phyloP scores from a whole-genome alignment of 2,797 vertebrate genomes.

The Lagocephalus sceleratus region DNA sequence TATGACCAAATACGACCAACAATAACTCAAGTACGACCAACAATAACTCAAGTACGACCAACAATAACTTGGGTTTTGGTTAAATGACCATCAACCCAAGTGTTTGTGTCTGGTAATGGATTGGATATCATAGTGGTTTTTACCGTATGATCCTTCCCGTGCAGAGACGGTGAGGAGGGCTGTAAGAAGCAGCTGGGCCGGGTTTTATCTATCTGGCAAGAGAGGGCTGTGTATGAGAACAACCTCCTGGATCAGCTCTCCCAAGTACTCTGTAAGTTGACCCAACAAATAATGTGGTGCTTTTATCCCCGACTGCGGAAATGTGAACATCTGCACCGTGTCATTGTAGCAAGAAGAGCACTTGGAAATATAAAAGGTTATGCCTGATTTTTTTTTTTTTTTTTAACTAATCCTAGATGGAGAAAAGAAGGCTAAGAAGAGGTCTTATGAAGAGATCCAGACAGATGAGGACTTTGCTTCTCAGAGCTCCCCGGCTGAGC shows the following conservation, averaged over 20 bases:
- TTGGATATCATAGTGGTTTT: too few species aligned
- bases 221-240: constrained; percentile 95
- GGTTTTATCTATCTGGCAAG: constrained; percentile 97
- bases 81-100: too few species aligned
- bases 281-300: too few species aligned
- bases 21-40: too few species aligned
- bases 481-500: constrained; percentile 86
- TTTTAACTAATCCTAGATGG: constrained; percentile 74
- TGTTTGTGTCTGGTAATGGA: too few species aligned
- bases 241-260: constrained; percentile 92
- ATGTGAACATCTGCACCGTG: too few species aligned
- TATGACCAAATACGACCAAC: not conserved
- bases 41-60: not conserved
- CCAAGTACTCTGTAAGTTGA: constrained; percentile 88
- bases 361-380: too few species aligned
- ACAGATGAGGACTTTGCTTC: constrained; percentile 86
- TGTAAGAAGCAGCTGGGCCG: constrained; percentile 95
- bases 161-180: constrained; percentile 91
- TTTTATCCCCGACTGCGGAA: not conserved
- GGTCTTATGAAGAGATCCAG: constrained; percentile 90
- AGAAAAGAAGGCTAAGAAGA: constrained; percentile 91
- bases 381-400: constrained; percentile 9
- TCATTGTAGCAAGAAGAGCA: not conserved
- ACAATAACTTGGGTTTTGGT: not conserved
- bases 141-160: constrained; percentile 5